Evolutionary conservation across 2,888 invertebrate species (phyloP).

Genomic region (Tetheella fluctuosa): DNA sequence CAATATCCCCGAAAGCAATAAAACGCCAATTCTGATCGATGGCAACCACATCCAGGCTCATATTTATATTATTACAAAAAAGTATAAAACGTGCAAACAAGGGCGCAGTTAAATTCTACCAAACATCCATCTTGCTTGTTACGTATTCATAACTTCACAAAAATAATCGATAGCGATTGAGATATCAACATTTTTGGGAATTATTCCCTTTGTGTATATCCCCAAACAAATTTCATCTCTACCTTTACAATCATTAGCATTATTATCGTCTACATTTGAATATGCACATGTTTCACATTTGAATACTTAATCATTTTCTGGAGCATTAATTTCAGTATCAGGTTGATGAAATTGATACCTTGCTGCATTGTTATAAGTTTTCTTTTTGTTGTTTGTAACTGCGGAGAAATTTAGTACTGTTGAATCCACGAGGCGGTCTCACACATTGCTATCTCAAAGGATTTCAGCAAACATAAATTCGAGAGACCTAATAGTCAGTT

Average conservation of each 20-base stretch:
- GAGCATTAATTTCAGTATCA: constrained; percentile 29
- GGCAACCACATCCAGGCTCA: constrained; percentile 10
- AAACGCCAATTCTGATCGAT: constrained; percentile 34
- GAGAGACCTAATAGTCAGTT: constrained; percentile 61
- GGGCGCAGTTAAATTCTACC: constrained; percentile 42
- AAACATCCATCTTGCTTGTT: constrained; percentile 59
- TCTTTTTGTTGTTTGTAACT: constrained; percentile 18
- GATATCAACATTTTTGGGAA: constrained; percentile 60
- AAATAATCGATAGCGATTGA: constrained; percentile 67
- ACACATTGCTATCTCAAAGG: constrained; percentile 62
- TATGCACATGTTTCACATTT: constrained; percentile 46
- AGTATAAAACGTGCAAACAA: constrained; percentile 18
- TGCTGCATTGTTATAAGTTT: constrained; percentile 12
- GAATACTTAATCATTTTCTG: constrained; percentile 44
- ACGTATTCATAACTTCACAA: constrained; percentile 60
- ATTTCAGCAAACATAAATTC: constrained; percentile 66
- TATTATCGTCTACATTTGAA: constrained; percentile 30
- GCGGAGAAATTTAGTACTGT: constrained; percentile 26
- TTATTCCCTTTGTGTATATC: constrained; percentile 13
- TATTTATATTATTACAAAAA: constrained; percentile 15
- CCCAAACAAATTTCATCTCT: constrained; percentile 42
- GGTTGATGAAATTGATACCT: constrained; percentile 3
- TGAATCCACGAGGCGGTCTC: constrained; percentile 61
- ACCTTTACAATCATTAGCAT: constrained; percentile 26
- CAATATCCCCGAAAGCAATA: constrained; percentile 25